Evolutionary conservation across 2,113 vertebrate genomes (phyloP).

Genomic region (Laticauda laticaudata): DNA sequence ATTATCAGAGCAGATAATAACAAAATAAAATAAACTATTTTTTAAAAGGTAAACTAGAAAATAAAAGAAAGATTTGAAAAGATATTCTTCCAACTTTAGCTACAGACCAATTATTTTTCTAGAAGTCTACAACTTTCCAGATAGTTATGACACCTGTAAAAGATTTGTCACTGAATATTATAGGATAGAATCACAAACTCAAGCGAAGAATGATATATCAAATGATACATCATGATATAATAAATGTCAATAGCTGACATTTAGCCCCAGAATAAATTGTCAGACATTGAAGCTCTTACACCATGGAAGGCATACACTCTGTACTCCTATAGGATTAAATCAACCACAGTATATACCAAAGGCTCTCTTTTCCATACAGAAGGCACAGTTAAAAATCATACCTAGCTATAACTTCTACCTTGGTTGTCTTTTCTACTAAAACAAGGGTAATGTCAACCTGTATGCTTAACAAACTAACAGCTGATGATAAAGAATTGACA

Average conservation of each 20-base stretch:
- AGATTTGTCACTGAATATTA: background rate
- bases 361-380: background rate
- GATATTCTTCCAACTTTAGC: background rate
- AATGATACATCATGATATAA: no score
- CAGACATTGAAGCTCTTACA: background rate
- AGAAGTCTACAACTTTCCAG: background rate
- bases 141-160: background rate
- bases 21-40: background rate
- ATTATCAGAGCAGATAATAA: background rate
- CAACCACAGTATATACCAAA: background rate
- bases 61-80: background rate
- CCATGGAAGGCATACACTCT: background rate
- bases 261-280: background rate
- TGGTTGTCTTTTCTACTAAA: background rate
- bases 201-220: background rate
- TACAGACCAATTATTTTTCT: background rate
- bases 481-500: background rate
- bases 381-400: background rate
- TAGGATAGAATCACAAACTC: background rate
- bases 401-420: background rate
- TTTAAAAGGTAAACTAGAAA: background rate
- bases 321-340: background rate
- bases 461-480: background rate
- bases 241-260: background rate
- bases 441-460: background rate